Percentiles rank a stretch among this genome's conserved stretches.
These are phyloP conservation scores for Pyxicephalus adspersus DNA, from an alignment of 2,113 vertebrate species.

Conservation along the genomic window DNA sequence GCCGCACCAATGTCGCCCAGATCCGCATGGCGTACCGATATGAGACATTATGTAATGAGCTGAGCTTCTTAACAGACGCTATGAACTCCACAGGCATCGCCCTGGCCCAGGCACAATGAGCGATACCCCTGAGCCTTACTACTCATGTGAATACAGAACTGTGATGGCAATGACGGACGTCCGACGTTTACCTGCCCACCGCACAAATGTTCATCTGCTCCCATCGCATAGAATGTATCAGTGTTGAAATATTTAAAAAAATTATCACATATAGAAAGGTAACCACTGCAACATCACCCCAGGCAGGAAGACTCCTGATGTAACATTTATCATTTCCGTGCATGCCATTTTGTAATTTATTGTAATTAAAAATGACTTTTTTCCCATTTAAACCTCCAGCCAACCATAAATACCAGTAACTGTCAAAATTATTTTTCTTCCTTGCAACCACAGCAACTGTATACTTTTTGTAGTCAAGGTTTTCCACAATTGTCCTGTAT, in stretches of 20 bases:
- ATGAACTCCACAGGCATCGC: constrained; percentile 77
- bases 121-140: neutral
- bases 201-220: neutral
- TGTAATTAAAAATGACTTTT: too few relatives aligned
- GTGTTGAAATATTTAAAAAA: neutral
- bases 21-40: constrained; percentile 95
- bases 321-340: too few relatives aligned
- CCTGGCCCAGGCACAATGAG: constrained; percentile 58
- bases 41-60: constrained; percentile 92
- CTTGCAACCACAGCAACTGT: too few relatives aligned
- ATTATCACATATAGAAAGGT: neutral
- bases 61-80: constrained; percentile 91
- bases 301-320: neutral
- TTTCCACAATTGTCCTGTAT: too few relatives aligned
- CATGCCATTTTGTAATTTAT: too few relatives aligned
- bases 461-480: too few relatives aligned
- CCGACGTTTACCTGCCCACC: neutral
- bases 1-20: constrained; percentile 92
- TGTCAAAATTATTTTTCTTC: too few relatives aligned
- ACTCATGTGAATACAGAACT: neutral
- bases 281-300: neutral
- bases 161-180: neutral
- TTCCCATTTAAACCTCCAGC: too few relatives aligned
- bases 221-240: neutral
- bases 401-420: too few relatives aligned